Conservation (phyloP, 2,113 vertebrate species). For the Oenanthe oenanthe region DNA sequence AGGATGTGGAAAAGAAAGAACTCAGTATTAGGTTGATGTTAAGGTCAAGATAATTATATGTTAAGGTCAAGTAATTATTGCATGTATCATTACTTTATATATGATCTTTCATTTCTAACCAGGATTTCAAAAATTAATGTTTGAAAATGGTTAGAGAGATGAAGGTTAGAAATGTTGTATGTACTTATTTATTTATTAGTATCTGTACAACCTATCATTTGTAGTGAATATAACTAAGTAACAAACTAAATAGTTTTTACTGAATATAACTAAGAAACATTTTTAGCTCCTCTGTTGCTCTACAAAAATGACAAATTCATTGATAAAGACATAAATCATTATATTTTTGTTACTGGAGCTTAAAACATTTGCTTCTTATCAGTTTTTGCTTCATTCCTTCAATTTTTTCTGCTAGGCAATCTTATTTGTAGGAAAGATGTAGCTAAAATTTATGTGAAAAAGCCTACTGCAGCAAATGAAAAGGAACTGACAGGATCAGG, state of each 20-base stretch:
- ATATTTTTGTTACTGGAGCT: not conserved
- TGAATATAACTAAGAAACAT: not conserved
- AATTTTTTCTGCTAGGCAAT: constrained; percentile 10
- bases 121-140: not conserved
- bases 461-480: constrained; percentile 38
- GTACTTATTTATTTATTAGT: not conserved
- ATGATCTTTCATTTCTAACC: not conserved
- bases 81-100: not conserved
- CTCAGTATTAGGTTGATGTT: not conserved
- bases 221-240: not conserved
- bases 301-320: not conserved
- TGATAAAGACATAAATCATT: not conserved
- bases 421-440: not conserved
- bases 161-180: not conserved
- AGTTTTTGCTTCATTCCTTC: not conserved
- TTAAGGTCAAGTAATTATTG: not conserved
- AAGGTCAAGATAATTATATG: not conserved
- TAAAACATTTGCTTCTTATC: not conserved
- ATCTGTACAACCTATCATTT: not conserved
- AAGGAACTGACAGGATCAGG: constrained; percentile 65
- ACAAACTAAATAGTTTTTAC: not conserved
- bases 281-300: not conserved
- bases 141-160: not conserved
- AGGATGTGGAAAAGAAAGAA: not conserved
- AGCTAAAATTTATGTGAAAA: constrained; percentile 28